A percentile compares a stretch with the other conserved stretches of the same genome.
Conservation (phyloP, 1,140 invertebrate species). For the Latrodectus geometricus region DNA sequence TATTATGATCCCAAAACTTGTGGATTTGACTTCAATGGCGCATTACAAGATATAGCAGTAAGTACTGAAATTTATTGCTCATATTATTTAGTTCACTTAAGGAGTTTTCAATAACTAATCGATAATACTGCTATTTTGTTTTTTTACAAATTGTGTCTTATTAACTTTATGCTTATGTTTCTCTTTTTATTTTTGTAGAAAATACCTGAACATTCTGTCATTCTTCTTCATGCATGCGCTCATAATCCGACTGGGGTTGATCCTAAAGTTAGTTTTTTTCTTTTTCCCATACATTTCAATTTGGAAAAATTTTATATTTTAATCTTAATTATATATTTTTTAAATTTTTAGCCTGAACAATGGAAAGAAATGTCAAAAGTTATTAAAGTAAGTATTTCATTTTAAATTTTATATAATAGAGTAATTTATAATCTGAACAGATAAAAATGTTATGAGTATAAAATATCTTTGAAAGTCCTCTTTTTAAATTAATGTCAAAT, state of each 20-base stretch:
- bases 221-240: slow-evolving; percentile 97
- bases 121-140: too few relatives aligned
- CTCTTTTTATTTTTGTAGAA: slow-evolving; percentile 75
- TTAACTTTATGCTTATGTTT: background rate
- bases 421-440: too few relatives aligned
- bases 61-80: slow-evolving; percentile 68
- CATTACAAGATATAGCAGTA: slow-evolving; percentile 91
- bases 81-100: too few relatives aligned
- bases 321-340: slow-evolving; percentile 77
- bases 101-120: too few relatives aligned
- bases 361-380: slow-evolving; percentile 86
- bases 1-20: slow-evolving; percentile 97
- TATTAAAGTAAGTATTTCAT: slow-evolving; percentile 72
- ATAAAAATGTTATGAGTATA: too few relatives aligned
- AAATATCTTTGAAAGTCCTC: too few relatives aligned
- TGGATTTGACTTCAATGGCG: slow-evolving; percentile 93
- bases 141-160: too few relatives aligned
- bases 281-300: slow-evolving; percentile 77
- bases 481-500: too few relatives aligned
- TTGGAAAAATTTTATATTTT: slow-evolving; percentile 90
- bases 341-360: slow-evolving; percentile 77
- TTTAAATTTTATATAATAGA: too few relatives aligned
- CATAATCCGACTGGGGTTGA: slow-evolving; percentile 99
- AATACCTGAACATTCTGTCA: slow-evolving; percentile 92
- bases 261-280: slow-evolving; percentile 73